A percentile compares a stretch with the other conserved stretches of the same genome.
Evolutionary conservation across 1,140 invertebrate genomes (phyloP).

Genomic region (Bombus turneri): DNA sequence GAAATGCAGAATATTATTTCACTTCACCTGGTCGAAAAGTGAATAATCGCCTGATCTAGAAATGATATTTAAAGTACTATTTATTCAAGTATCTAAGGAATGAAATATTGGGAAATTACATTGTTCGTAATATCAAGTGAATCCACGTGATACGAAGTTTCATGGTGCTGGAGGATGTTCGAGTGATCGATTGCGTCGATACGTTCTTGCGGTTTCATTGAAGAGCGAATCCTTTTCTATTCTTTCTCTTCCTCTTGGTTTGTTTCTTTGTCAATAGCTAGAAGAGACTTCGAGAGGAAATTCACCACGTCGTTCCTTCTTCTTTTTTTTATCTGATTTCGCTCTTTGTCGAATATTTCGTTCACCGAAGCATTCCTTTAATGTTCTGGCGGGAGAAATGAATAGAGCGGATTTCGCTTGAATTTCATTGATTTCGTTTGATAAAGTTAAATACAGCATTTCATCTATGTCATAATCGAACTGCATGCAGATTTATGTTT

Average conservation of each 20-base stretch:
- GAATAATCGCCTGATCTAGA: not conserved
- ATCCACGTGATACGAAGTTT: not conserved
- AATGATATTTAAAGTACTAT: not conserved
- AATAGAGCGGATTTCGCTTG: not conserved
- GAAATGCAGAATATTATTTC: not conserved
- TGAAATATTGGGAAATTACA: slow-evolving; percentile 2
- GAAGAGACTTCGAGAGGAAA: not conserved
- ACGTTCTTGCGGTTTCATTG: slow-evolving; percentile 15
- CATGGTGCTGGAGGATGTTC: not conserved
- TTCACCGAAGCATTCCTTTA: not conserved
- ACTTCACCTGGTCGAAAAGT: not conserved
- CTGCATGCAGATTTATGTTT: not conserved
- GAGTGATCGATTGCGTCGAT: slow-evolving; percentile 14
- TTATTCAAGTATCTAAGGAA: not conserved
- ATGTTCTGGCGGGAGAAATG: not conserved
- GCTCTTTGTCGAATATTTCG: not conserved
- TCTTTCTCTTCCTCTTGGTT: not conserved
- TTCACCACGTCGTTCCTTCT: not conserved
- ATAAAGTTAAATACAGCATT: not conserved
- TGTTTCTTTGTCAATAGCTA: slow-evolving; percentile 6
- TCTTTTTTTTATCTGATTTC: not conserved
- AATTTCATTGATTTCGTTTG: not conserved
- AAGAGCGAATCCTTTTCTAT: slow-evolving; percentile 11
- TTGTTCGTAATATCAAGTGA: not conserved
- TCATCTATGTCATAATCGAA: not conserved